A percentile compares a stretch with the other conserved stretches of the same genome.
These are phyloP conservation scores for Pentamera pediparva DNA, from an alignment of 53 echinoderm and acorn worm genomes.

Conservation along the genomic window DNA sequence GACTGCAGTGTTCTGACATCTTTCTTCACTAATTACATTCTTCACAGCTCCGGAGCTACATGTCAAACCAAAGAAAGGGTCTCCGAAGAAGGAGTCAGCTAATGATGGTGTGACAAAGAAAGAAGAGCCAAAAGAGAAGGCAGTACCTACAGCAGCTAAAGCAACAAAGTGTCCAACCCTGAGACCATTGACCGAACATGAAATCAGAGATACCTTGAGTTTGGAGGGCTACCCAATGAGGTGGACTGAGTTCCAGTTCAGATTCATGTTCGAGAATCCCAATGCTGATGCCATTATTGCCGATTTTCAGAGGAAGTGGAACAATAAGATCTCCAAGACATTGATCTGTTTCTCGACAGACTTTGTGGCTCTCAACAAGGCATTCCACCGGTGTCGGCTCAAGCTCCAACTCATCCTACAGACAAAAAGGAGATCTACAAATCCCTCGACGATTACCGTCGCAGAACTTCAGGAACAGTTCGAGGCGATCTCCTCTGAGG, in stretches of 20 bases:
- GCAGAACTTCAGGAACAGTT: conserved; percentile 4
- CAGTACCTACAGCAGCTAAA: no score
- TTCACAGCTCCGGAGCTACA: no score
- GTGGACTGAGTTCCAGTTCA: conserved; percentile 5
- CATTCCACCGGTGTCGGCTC: not conserved
- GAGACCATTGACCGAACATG: no score
- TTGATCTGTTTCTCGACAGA: not conserved
- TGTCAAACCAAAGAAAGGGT: no score
- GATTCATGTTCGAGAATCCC: not conserved
- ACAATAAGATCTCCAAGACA: not conserved
- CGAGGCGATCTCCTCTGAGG: not conserved
- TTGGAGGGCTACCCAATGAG: conserved; percentile 4
- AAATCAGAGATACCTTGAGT: not conserved
- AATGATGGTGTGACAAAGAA: no score
- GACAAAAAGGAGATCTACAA: not conserved
- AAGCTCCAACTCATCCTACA: conserved; percentile 13
- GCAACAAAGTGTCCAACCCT: no score
- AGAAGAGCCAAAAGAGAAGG: no score
- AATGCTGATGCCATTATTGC: not conserved
- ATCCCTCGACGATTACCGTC: not conserved
- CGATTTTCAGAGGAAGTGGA: not conserved
- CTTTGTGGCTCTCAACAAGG: conserved; percentile 7
- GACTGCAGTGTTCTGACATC: no score
- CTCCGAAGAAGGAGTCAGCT: no score
- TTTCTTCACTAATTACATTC: no score